Evolutionary conservation across 2,797 vertebrate species (phyloP).

Genomic region (Thamnophis elegans): DNA sequence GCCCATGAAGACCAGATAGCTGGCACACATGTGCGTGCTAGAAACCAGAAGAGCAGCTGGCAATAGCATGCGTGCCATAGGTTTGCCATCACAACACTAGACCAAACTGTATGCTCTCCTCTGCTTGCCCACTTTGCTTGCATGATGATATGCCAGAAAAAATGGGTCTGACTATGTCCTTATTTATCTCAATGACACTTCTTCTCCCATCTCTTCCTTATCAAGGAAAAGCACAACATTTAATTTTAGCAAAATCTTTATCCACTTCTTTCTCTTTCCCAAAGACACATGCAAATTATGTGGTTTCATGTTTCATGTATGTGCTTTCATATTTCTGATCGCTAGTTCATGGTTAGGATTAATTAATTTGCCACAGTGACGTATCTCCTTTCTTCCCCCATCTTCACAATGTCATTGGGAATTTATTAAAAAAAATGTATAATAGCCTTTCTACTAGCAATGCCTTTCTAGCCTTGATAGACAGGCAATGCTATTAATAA

Average conservation of each 20-base stretch:
- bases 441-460: conserved; percentile 56
- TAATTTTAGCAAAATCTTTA: neutral
- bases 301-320: neutral
- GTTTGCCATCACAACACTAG: neutral
- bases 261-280: neutral
- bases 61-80: no score
- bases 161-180: neutral
- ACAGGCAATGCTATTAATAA: conserved; percentile 62
- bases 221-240: neutral
- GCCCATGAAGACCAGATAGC: no score
- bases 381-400: neutral
- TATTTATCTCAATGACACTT: neutral
- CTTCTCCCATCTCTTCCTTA: neutral
- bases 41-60: no score
- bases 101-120: neutral
- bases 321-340: neutral
- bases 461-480: conserved; percentile 55
- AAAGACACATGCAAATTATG: neutral
- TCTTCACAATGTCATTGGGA: conserved; percentile 58
- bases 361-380: conserved; percentile 45
- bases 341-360: conserved; percentile 27
- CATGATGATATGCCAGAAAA: neutral
- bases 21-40: no score
- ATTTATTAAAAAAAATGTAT: conserved; percentile 57
- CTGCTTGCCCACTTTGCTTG: neutral